These are phyloP conservation scores for Athene noctua DNA, from an alignment of 2,113 vertebrate genomes.

Conservation along the genomic window DNA sequence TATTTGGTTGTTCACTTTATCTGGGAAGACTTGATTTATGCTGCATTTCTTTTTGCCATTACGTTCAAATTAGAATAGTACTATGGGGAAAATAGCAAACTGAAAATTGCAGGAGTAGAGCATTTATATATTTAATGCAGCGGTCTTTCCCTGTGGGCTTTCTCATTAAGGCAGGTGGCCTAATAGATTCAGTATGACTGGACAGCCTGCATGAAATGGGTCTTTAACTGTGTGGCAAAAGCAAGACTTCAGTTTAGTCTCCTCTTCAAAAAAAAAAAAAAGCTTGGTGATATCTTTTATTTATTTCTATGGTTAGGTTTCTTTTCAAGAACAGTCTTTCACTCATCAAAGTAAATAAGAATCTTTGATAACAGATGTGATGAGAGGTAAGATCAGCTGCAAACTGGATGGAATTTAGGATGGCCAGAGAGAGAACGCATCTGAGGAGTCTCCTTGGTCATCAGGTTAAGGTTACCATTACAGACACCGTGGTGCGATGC, in stretches of 20 bases:
- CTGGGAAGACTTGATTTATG: not conserved
- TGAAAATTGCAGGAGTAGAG: not conserved
- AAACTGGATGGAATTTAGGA: not conserved
- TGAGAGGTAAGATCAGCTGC: not conserved
- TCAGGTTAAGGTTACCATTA: not conserved
- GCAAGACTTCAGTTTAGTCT: not conserved
- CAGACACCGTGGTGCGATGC: accelerated
- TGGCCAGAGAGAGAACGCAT: not conserved
- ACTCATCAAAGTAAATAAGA: not conserved
- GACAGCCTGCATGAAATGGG: not conserved
- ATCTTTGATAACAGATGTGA: not conserved
- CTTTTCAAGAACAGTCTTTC: not conserved
- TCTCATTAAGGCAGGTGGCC: not conserved
- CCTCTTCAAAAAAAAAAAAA: not conserved
- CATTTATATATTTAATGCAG: not conserved
- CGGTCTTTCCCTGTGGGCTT: not conserved
- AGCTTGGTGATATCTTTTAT: not conserved
- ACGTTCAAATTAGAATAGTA: not conserved
- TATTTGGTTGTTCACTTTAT: not conserved
- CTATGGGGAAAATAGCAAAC: not conserved
- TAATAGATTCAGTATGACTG: not conserved
- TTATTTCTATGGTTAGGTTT: not conserved
- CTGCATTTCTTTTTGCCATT: not conserved
- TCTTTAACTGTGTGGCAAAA: not conserved
- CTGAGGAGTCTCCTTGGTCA: not conserved